A percentile compares a stretch with the other conserved stretches of the same genome.
These are phyloP conservation scores for Corbicula japonica DNA, from an alignment of 2,888 invertebrate genomes.

Conservation along the genomic window DNA sequence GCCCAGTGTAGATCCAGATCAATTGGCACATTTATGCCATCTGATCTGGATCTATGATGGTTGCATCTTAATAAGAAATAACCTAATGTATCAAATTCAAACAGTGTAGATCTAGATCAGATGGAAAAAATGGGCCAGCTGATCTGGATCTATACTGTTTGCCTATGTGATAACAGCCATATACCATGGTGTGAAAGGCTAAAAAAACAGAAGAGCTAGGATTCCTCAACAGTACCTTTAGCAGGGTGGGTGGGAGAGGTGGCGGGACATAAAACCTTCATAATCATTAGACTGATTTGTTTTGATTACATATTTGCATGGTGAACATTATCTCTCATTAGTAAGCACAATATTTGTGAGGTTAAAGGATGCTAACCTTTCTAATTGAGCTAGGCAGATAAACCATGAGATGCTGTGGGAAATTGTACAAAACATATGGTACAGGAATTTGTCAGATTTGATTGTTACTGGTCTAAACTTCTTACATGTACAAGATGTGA, in stretches of 20 bases:
- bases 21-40: no score
- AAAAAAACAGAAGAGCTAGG: background rate
- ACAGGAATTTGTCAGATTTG: constrained; percentile 22
- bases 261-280: background rate
- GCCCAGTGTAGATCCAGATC: no score
- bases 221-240: background rate
- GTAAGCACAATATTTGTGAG: constrained; percentile 17
- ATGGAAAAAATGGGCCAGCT: no score
- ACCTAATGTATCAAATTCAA: no score
- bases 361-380: constrained; percentile 31
- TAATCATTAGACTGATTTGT: background rate
- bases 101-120: no score
- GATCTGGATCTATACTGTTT: no score
- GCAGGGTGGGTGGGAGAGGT: background rate
- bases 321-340: background rate
- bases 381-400: constrained; percentile 16
- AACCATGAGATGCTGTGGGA: constrained; percentile 30
- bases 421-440: constrained; percentile 33
- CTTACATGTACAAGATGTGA: no score
- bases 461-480: constrained; percentile 28
- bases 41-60: no score
- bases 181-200: background rate
- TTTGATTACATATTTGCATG: background rate
- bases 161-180: no score
- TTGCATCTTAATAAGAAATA: no score